Evolutionary conservation across 2,113 vertebrate species (phyloP), one percentile per base, ranked within the genome.

Genomic region (Xyliphius kryptos): DNA sequence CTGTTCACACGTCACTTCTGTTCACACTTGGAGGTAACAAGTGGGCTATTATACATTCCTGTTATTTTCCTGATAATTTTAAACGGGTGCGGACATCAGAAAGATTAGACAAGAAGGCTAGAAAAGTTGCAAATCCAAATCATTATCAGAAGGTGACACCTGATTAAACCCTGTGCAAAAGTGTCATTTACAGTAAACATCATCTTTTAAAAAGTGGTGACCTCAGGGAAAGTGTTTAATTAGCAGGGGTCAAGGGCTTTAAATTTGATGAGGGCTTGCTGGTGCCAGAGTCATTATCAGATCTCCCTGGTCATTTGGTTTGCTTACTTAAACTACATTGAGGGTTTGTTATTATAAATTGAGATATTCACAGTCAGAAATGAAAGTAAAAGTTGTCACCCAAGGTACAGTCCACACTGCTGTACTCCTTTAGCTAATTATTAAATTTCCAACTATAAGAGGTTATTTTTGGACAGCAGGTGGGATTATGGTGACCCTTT

Each of bases 281-380:
- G 10, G 14, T 62, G 70, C 63, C 73, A 75, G 72, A 71, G 63
- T 63, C 6, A 8, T 22, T 72, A 36, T 16, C 17, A 26, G 51
- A 74, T 56, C 72, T 76, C 59, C n/a, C 2, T 15, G 68, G 77
- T 76, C 72, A 74, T 38, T 81, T 85, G 81, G 81, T 32, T 82
- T 72, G 68, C 74, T 77, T 46, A 70, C 61, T 81, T 67, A 61
- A 56, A 55, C 77, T 43, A 60, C 59, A 68, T 75, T 49, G 43
- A 46, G 73, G 66, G 71, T 84, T 77, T 72, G 80, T 79, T 74
- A 38, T 71, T 80, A 82, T 67, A 67, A 2, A 75, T 64, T 74
- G 26, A 5, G 26, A 32, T 32, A 32, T 32, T 32, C 26, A 32
- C 26, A 5, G 26, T 6, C 26, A 5, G 1, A 32, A 6, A 32